These are phyloP conservation scores for Cyanistes caeruleus DNA, from an alignment of 2,113 vertebrate species.

Conservation along the genomic window DNA sequence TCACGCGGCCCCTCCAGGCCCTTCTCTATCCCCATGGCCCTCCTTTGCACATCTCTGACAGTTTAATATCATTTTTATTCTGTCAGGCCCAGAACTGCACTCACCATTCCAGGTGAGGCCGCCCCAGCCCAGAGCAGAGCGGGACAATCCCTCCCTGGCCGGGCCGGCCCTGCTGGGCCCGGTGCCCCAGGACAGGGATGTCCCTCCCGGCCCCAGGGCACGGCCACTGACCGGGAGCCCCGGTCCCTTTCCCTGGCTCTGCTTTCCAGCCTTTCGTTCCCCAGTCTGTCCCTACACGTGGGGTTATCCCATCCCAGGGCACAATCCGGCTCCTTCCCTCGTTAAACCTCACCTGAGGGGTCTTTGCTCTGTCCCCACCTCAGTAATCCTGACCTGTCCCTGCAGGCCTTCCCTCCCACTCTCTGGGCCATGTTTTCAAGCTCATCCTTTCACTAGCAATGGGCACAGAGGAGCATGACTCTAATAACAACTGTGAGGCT, in stretches of 20 bases:
- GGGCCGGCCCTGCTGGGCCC: neutral
- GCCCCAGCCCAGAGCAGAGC: accelerated
- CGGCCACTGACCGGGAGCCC: neutral
- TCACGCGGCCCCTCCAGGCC: accelerated
- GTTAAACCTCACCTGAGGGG: neutral
- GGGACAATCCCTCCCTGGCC: neutral
- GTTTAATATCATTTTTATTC: accelerated
- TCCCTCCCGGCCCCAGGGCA: neutral
- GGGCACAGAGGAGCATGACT: neutral
- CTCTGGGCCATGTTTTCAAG: neutral
- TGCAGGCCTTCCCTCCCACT: neutral
- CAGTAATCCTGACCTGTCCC: neutral
- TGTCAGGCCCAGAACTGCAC: neutral
- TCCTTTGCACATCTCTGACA: accelerated
- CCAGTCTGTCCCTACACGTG: accelerated
- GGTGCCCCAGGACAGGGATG: neutral
- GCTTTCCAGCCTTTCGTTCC: neutral
- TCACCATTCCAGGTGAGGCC: neutral
- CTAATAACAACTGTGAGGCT: neutral
- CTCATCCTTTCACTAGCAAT: neutral
- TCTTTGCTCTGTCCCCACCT: neutral
- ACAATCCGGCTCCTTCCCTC: accelerated
- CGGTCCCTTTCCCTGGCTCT: neutral
- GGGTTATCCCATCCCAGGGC: neutral
- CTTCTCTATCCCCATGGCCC: accelerated